Conservation (phyloP, 1,140 invertebrate species). For the Bombus terrestris region DNA sequence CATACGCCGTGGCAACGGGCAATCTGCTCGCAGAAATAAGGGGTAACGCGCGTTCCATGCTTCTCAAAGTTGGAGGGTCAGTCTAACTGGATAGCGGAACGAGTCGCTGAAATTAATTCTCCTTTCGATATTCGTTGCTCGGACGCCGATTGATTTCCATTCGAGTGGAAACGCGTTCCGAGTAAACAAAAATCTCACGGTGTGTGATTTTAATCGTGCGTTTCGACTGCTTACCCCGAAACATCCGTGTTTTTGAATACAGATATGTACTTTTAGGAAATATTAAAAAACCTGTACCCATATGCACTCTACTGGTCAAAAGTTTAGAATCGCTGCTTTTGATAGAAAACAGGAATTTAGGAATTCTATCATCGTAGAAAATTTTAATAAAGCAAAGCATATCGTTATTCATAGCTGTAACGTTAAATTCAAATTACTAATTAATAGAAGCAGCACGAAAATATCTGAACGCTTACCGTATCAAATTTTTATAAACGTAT, state of each 20-base stretch:
- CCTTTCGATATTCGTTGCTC: slow-evolving; percentile 45
- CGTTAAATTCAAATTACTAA: neutral
- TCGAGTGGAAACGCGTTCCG: slow-evolving; percentile 9
- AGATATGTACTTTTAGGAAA: neutral
- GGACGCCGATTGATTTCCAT: slow-evolving; percentile 37
- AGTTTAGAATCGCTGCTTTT: no score
- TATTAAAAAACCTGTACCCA: neutral
- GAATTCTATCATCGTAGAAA: neutral
- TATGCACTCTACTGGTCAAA: neutral
- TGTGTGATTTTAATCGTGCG: neutral
- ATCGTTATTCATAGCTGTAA: neutral
- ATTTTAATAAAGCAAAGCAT: neutral
- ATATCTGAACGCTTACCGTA: no score
- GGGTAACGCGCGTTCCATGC: slow-evolving; percentile 36
- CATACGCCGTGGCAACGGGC: slow-evolving; percentile 42
- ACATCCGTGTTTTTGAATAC: neutral
- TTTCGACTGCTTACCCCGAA: neutral
- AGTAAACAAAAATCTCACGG: slow-evolving; percentile 17
- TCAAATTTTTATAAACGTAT: no score
- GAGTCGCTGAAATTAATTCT: slow-evolving; percentile 63
- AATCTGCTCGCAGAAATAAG: slow-evolving; percentile 47
- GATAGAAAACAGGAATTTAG: neutral
- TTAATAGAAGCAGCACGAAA: no score
- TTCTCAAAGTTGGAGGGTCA: slow-evolving; percentile 44
- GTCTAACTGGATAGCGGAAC: slow-evolving; percentile 61